Evolutionary conservation across 2,888 invertebrate genomes (phyloP).

Genomic region (Cephus rjabovi): DNA sequence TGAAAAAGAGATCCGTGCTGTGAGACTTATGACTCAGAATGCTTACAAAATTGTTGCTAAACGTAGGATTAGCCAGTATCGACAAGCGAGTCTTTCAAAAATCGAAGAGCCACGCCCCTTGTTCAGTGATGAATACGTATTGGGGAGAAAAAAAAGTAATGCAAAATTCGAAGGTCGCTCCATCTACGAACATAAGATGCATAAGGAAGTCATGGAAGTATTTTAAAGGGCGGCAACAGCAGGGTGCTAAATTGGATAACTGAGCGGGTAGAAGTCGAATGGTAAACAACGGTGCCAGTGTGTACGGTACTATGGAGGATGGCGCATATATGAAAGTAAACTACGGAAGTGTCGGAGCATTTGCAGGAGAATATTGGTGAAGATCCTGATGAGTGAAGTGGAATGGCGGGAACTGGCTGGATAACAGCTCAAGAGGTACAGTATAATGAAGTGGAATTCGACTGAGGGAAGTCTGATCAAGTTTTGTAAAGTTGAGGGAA

Average conservation of each 20-base stretch:
- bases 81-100: neutral
- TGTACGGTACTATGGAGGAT: neutral
- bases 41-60: neutral
- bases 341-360: neutral
- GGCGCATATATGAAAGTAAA: neutral
- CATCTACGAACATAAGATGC: neutral
- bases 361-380: neutral
- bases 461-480: neutral
- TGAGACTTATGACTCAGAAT: neutral
- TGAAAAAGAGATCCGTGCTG: neutral
- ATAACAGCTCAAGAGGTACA: neutral
- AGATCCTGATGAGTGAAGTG: neutral
- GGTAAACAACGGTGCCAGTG: neutral
- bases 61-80: neutral
- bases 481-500: neutral
- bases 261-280: neutral
- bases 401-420: neutral
- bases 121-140: neutral
- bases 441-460: slow-evolving; percentile 4
- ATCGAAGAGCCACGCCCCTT: neutral
- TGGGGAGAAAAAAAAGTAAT: neutral
- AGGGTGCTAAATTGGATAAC: neutral
- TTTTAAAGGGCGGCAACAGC: neutral
- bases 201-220: neutral
- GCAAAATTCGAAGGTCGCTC: neutral